These are phyloP conservation scores for Smithornis capensis DNA, from an alignment of 2,113 vertebrate genomes.

Conservation along the genomic window DNA sequence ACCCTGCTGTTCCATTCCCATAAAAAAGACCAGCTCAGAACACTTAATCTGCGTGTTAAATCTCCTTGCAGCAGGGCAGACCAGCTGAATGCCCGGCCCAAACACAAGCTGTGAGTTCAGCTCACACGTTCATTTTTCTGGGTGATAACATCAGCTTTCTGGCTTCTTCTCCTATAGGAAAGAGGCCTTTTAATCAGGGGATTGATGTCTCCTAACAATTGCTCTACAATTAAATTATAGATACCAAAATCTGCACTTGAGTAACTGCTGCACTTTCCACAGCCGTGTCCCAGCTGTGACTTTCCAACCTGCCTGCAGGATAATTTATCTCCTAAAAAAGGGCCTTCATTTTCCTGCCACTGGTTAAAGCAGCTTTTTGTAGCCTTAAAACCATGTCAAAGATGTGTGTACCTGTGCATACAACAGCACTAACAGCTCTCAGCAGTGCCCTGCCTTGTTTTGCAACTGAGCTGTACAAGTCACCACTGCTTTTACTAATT, in stretches of 20 bases:
- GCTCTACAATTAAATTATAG: not conserved
- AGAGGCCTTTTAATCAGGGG: not conserved
- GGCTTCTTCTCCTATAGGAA: not conserved
- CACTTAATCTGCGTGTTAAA: constrained; percentile 1
- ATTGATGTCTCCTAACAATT: not conserved
- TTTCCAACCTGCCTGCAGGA: not conserved
- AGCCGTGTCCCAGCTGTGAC: not conserved
- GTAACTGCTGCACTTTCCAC: not conserved
- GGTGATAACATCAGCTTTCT: not conserved
- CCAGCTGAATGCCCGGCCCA: not conserved
- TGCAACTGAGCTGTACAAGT: not conserved
- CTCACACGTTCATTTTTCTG: not conserved
- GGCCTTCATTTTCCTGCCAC: not conserved
- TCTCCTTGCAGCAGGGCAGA: not conserved
- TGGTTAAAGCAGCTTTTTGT: not conserved
- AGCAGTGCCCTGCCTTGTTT: not conserved
- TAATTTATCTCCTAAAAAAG: not conserved
- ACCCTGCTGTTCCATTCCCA: not conserved
- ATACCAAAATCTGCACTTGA: not conserved
- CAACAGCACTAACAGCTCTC: not conserved
- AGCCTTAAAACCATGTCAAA: not conserved
- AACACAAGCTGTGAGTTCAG: not conserved
- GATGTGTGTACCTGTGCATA: fast-evolving
- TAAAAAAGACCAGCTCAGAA: not conserved
- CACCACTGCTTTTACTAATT: not conserved